Percentiles rank a stretch among this genome's conserved stretches.
phyloP scores from a whole-genome alignment of 1,140 invertebrate genomes.

The Gryon sp. region DNA sequence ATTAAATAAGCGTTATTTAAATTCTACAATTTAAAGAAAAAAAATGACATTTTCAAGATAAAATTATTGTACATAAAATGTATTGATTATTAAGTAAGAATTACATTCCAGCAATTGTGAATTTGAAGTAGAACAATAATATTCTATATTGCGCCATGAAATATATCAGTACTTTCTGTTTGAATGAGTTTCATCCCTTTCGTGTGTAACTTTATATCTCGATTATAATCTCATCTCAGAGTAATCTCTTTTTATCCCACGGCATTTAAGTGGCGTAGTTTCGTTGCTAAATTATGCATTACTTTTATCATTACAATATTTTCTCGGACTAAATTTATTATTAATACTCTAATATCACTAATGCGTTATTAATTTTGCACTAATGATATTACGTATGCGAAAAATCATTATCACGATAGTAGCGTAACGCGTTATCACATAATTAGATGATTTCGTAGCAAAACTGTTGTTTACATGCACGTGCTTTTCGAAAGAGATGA shows the following conservation, averaged over 20 bases:
- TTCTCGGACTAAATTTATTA: conserved; percentile 31
- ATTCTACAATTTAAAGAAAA: too few relatives aligned
- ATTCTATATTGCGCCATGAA: too few relatives aligned
- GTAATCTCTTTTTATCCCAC: conserved; percentile 12
- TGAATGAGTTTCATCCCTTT: conserved; percentile 18
- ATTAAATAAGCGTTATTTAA: too few relatives aligned
- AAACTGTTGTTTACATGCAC: too few relatives aligned
- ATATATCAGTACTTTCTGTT: too few relatives aligned
- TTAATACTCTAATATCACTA: conserved; percentile 35
- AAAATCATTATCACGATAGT: conserved; percentile 34
- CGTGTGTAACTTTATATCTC: conserved; percentile 5
- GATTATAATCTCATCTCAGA: conserved; percentile 14
- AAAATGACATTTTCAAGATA: too few relatives aligned
- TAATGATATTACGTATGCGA: conserved; percentile 36
- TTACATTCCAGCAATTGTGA: too few relatives aligned
- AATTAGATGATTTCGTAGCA: conserved; percentile 36
- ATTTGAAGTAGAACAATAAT: too few relatives aligned
- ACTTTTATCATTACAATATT: conserved; percentile 32
- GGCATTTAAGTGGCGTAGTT: conserved; percentile 14
- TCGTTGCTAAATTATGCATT: conserved; percentile 18
- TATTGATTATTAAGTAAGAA: too few relatives aligned
- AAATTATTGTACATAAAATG: too few relatives aligned
- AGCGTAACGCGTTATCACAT: conserved; percentile 32
- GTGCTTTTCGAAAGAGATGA: too few relatives aligned
- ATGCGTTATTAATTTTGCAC: conserved; percentile 51